Base-by-base conservation (phyloP, 2,113 vertebrate genomes). In the Melanocharis versteri region DNA sequence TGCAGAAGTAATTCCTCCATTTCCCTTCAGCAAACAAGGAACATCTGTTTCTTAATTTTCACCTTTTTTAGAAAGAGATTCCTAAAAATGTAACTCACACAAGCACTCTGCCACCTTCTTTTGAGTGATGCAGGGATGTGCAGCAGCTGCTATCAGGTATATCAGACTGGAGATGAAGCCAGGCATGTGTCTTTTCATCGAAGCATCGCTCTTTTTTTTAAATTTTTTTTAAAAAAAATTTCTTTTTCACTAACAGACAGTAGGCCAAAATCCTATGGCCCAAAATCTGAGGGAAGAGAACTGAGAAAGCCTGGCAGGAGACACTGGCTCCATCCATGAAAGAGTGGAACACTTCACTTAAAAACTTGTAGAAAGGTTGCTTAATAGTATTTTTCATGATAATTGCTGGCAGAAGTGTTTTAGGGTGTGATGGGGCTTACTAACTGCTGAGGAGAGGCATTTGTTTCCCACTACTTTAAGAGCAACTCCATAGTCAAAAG, bases 151-250 rank as follows among this genome's bases (percentile, higher is more conserved):
- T 76, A 23, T 39, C 20, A 82, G 57, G 16, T 51, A 15, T 5
- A 1, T 44, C 42, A 87, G 21, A 44, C 27, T 30, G 42, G 23
- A 68, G 56, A 11, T 24, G 8, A 87, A 90, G 75, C 23, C 54
- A 90, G 37, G 28, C 40, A 40, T 3, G 2, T 26, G 18, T 33
- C 70, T 73, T 77, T 80, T 80, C 26, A 48, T 35, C 30, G 51
- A 71, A 72, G 8, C 0, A 0, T 21, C 19, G 39, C 0, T 18
- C 1, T 4, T 50, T 31, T 31, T 45, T 30, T 26, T 4, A 33
- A 24, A 33, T 14, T 42, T 77, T n/a, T 26, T 31, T n/a, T n/a
- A n/a, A n/a, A n/a, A n/a, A n/a, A n/a, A n/a, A n/a, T 61, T 40
- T 9, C 9, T 26, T 35, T 48, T 23, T 9, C 13, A 27, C 31